Evolutionary conservation across 2,888 invertebrate genomes (phyloP), one percentile per base, ranked within the genome.

Genomic region (Ophion obscuratus): DNA sequence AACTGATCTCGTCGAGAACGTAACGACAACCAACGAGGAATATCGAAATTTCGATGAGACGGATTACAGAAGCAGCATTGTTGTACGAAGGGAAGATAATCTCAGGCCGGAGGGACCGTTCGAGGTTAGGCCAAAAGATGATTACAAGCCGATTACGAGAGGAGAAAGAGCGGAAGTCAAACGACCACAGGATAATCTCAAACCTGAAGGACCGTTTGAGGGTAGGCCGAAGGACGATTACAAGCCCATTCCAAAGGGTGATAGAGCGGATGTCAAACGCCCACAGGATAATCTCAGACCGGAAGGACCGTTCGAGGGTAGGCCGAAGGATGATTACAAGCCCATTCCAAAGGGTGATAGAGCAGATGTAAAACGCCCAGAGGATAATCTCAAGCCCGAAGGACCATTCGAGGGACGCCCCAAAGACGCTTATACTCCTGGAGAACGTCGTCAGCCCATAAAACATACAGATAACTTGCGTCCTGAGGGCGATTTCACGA

Each of bases 21-120:
- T 96, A 88, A 97, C 97, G 0, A 97, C 97, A 11, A 95, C 95
- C n/a, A 96, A 96, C 91, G 96, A 97, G 87, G 95, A 96, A 86
- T 97, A 96, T 90, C 96, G 95, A 91, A 95, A 94, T n/a, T 96
- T 95, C 87, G 96, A 96, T 91, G 95, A 95, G 88, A 95, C 94
- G 11, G 96, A 96, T 92, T 94, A 95, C 59, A 90, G 89, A 73
- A 94, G 87, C 71, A 92, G 91, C 0, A 71, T 89, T 2, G 86
- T 90, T 24, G 87, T 92, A 17, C 90, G 89, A 82, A 90, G 90
- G 11, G 91, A 89, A 53, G 96, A 96, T 88, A 95, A 95, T 91
- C 89, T 95, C 31, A 92, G 89, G 71, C 94, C 95, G 0, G 95
- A 95, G 91, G 95, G 95, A 10, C 93, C 93, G 40, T 95, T 95